These are phyloP conservation scores for Drosophila carrolli DNA, from an alignment of 1,140 invertebrate species.

Conservation along the genomic window DNA sequence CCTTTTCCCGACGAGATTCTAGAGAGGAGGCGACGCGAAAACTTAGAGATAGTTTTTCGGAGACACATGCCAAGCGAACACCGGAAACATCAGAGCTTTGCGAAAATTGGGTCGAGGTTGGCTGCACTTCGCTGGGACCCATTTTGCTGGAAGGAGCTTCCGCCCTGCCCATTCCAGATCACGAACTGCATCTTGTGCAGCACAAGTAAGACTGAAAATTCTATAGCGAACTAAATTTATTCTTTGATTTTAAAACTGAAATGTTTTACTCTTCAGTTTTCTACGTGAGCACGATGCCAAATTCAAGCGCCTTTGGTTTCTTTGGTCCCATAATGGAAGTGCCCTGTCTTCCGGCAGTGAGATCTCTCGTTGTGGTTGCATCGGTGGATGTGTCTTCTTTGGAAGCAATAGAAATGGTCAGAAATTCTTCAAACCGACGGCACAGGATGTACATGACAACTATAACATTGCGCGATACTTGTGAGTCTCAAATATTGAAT, in stretches of 20 bases:
- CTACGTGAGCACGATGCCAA: constrained; percentile 94
- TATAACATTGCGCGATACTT: constrained; percentile 92
- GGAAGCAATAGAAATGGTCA: constrained; percentile 94
- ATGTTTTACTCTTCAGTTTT: constrained; percentile 86
- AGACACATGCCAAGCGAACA: constrained; percentile 64
- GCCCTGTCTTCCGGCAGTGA: constrained; percentile 68
- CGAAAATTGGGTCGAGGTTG: constrained; percentile 96
- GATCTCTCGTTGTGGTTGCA: constrained; percentile 93
- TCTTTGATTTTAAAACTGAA: background rate
- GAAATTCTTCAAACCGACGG: constrained; percentile 94
- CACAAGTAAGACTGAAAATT: constrained; percentile 86
- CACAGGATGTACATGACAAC: constrained; percentile 91
- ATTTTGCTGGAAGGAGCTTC: constrained; percentile 97
- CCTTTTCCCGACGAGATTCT: constrained; percentile 76
- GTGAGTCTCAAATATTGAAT: constrained; percentile 75
- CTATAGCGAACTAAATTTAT: no score
- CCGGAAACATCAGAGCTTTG: constrained; percentile 66
- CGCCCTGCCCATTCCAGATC: constrained; percentile 90
- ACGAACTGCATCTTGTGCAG: constrained; percentile 91
- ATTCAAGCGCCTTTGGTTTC: constrained; percentile 96
- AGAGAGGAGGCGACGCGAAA: constrained; percentile 70
- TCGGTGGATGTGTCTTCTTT: constrained; percentile 97
- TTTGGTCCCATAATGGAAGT: constrained; percentile 91
- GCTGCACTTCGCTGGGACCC: constrained; percentile 94
- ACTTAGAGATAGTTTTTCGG: constrained; percentile 69